Percentiles rank a stretch among this genome's conserved stretches.
These are phyloP conservation scores for Pyrocephalus nanus DNA, from an alignment of 2,797 vertebrate genomes.

Conservation along the genomic window DNA sequence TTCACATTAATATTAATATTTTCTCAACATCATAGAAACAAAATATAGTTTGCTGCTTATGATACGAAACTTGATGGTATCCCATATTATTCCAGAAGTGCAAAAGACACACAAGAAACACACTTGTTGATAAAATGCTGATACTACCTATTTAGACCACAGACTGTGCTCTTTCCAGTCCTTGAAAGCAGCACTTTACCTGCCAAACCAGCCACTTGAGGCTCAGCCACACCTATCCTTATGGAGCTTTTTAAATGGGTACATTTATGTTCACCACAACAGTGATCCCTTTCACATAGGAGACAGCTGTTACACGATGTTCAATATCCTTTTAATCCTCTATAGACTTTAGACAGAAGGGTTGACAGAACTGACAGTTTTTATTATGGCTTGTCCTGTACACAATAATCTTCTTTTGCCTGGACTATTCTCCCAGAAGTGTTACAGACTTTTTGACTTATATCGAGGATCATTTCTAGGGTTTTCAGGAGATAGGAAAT, in stretches of 20 bases:
- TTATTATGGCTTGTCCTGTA: constrained; percentile 79
- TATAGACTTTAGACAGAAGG: constrained; percentile 68
- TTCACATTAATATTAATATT: background rate
- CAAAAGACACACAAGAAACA: background rate
- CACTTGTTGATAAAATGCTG: background rate
- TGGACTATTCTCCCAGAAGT: constrained; percentile 70
- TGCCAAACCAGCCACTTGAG: constrained; percentile 30
- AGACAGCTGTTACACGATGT: constrained; percentile 72
- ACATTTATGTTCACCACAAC: constrained; percentile 30
- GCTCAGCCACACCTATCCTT: constrained; percentile 32
- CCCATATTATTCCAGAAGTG: background rate
- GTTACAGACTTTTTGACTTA: constrained; percentile 69
- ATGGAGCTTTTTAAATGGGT: constrained; percentile 5
- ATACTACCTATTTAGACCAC: background rate
- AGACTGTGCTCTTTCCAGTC: background rate
- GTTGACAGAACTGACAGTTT: constrained; percentile 80
- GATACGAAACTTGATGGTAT: background rate
- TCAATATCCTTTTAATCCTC: constrained; percentile 75
- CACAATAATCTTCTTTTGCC: constrained; percentile 80
- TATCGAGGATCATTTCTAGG: constrained; percentile 53
- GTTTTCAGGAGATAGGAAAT: constrained; percentile 55
- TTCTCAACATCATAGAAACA: background rate
- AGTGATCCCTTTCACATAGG: constrained; percentile 52
- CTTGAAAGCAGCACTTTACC: background rate
- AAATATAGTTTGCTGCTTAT: background rate